Conservation (phyloP, 2,113 vertebrate species). For the Lagopus leucura region DNA sequence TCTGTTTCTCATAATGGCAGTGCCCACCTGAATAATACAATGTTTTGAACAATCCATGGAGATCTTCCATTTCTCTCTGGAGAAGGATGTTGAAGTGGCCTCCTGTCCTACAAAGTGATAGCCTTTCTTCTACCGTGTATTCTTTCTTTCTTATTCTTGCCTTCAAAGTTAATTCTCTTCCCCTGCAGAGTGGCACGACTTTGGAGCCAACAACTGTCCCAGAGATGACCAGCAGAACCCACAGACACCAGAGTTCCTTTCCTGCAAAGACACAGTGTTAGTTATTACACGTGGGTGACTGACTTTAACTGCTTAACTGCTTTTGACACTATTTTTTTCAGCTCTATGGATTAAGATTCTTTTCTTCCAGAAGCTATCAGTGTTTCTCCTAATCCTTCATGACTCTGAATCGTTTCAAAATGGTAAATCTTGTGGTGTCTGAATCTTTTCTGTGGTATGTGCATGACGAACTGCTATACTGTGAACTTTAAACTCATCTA, state of each 20-base stretch:
- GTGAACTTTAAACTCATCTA: neutral
- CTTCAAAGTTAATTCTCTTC: neutral
- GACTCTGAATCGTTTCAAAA: neutral
- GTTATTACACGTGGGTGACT: neutral
- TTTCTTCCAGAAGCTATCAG: neutral
- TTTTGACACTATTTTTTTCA: constrained; percentile 8
- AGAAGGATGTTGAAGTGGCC: neutral
- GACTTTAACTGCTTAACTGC: constrained; percentile 15
- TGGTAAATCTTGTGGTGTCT: neutral
- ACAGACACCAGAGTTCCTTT: neutral
- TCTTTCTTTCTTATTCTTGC: neutral
- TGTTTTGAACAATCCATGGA: neutral
- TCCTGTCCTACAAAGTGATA: neutral
- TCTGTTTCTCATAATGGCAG: neutral
- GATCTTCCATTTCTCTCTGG: neutral
- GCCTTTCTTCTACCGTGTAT: neutral
- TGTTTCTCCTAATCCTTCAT: neutral
- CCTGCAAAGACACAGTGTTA: neutral
- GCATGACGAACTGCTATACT: neutral
- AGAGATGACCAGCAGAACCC: neutral
- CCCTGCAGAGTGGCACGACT: neutral
- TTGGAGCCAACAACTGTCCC: constrained; percentile 10
- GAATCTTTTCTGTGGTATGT: neutral
- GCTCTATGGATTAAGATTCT: constrained; percentile 17
- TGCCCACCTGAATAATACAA: neutral